These are phyloP conservation scores for Poicephalus gulielmi DNA, from an alignment of 2,113 vertebrate species.

Conservation along the genomic window DNA sequence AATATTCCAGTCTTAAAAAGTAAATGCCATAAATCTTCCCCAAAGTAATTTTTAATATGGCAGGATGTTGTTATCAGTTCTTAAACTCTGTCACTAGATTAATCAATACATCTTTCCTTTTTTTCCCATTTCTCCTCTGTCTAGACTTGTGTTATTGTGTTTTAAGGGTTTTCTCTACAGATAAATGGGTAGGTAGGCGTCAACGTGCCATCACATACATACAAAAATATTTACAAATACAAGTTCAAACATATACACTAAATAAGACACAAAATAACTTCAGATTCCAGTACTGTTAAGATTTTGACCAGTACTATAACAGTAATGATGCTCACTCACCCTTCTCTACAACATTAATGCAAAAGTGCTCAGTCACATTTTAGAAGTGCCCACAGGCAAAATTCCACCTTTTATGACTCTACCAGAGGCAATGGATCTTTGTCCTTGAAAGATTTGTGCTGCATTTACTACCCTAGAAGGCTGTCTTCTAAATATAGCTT, in stretches of 20 bases:
- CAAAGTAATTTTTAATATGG: not conserved
- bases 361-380: not conserved
- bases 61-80: not conserved
- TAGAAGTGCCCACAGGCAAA: not conserved
- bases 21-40: not conserved
- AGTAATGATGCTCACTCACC: not conserved
- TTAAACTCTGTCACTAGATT: not conserved
- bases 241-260: not conserved
- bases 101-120: not conserved
- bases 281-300: not conserved
- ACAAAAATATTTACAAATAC: not conserved
- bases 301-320: not conserved
- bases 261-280: not conserved
- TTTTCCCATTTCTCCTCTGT: not conserved
- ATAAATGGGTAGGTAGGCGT: not conserved
- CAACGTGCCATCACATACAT: not conserved
- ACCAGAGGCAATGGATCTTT: not conserved
- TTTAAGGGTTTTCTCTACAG: not conserved
- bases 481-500: not conserved
- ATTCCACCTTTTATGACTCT: not conserved
- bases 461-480: not conserved
- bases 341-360: not conserved
- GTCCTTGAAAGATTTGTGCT: not conserved
- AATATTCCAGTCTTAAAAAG: constrained; percentile 8
- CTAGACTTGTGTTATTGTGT: not conserved